Conservation (phyloP, 2,797 vertebrate species). For the Anguilla marmorata region DNA sequence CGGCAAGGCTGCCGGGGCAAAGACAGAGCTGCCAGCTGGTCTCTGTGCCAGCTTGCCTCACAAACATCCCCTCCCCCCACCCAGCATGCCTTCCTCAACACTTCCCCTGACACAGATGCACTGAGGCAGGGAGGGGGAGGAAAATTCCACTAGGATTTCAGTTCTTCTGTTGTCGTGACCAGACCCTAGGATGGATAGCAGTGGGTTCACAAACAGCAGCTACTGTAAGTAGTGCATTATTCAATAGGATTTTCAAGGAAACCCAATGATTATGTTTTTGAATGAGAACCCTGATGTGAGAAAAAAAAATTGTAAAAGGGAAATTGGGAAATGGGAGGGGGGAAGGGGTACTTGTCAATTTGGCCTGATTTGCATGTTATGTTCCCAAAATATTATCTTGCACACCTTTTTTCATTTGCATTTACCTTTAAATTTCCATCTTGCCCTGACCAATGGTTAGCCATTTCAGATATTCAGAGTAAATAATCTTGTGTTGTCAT, state of each 20-base stretch:
- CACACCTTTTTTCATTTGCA: background rate
- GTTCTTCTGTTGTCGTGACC: conserved; percentile 37
- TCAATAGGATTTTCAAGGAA: background rate
- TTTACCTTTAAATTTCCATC: conserved; percentile 3
- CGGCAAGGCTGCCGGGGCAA: conserved; percentile 44
- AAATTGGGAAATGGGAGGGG: background rate
- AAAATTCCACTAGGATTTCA: conserved; percentile 52
- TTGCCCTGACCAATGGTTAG: background rate
- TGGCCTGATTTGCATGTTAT: background rate
- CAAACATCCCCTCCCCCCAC: conserved; percentile 18
- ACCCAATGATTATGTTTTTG: background rate
- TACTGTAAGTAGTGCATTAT: background rate
- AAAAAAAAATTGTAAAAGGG: conserved; percentile 8
- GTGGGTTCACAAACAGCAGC: conserved; percentile 27
- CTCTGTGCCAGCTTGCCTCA: conserved; percentile 32
- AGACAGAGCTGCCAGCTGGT: conserved; percentile 46
- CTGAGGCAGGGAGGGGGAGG: conserved; percentile 35
- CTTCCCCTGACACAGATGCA: conserved; percentile 37
- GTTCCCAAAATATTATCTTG: background rate
- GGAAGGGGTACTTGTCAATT: conserved; percentile 22
- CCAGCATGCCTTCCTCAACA: conserved; percentile 33
- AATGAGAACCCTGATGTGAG: background rate
- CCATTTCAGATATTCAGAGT: background rate
- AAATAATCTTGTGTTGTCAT: background rate
- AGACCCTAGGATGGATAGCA: conserved; percentile 25